Base-by-base conservation (phyloP, 2,797 vertebrate genomes). In the Anguilla megastoma region DNA sequence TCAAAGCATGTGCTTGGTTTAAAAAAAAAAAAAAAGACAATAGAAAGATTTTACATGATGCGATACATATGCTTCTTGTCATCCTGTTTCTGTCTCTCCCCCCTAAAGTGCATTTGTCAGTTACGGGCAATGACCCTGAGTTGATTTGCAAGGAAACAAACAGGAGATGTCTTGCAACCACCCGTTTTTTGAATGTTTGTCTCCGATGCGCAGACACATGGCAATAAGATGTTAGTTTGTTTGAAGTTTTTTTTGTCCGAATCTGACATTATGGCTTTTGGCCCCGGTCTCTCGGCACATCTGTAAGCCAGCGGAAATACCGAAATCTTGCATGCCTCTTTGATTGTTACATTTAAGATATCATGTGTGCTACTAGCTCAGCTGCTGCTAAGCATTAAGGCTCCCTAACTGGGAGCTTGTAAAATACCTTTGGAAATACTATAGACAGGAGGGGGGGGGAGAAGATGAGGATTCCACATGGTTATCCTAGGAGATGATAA, bases 341-440 rank as follows among this genome's bases (percentile, higher is more conserved):
- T 99, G 97, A 99, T 98, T 99, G 97, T 98, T 98, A 98, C 98
- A 98, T 98, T 98, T 95, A 96, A 98, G 97, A 97, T 99, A 98
- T 98, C 97, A 96, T 98, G 95, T 98, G 97, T 94, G 97, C 97
- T 97, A 98, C 97, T 95, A 97, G 96, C 95, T 96, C 96, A 95
- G 96, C 97, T 97, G 97, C 97, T 98, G 97, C 96, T 96, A 98
- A 95, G 96, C 97, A 98, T 98, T 98, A 97, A 95, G 33, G 94
- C 95, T 94, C 96, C 94, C 94, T 97, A 97, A 97, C 96, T 94
- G 94, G 92, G 93, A 93, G 96, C 97, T 97, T 98, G 97, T 98
- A 98, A 98, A 98, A 96, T 96, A 96, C 95, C 96, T 91, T 97
- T 98, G 96, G 97, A 98, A 97, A 97, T 97, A 95, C 95, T 97